phyloP scores from a whole-genome alignment of 2,888 invertebrate genomes.

The Drosophila mimica region DNA sequence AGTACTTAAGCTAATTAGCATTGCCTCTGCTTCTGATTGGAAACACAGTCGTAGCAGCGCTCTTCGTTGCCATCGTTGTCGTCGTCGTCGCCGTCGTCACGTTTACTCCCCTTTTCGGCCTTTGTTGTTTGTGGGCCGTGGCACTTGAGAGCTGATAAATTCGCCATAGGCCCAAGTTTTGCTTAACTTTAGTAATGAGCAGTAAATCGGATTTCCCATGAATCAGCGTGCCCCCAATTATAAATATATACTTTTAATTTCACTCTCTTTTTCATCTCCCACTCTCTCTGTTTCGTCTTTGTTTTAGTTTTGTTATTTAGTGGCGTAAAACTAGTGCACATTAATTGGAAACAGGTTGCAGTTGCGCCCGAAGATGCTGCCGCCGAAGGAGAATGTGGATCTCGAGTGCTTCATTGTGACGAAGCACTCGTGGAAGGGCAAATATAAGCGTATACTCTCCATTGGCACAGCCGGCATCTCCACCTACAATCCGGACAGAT shows the following conservation, averaged over 20 bases:
- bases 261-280: neutral
- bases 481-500: slow-evolving; percentile 96
- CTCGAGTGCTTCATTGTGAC: slow-evolving; percentile 98
- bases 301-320: slow-evolving; percentile 50
- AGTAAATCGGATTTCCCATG: slow-evolving; percentile 31
- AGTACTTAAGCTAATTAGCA: slow-evolving; percentile 53
- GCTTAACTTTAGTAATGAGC: slow-evolving; percentile 63
- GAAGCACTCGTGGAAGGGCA: slow-evolving; percentile 99
- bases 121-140: slow-evolving; percentile 60
- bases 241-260: slow-evolving; percentile 1
- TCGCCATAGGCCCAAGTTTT: slow-evolving; percentile 17
- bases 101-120: slow-evolving; percentile 73
- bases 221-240: slow-evolving; percentile 18
- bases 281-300: neutral
- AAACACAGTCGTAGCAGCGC: slow-evolving; percentile 23
- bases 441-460: slow-evolving; percentile 98
- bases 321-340: slow-evolving; percentile 42
- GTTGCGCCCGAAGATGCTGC: slow-evolving; percentile 71
- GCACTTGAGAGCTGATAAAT: slow-evolving; percentile 59
- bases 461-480: slow-evolving; percentile 97
- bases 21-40: slow-evolving; percentile 55
- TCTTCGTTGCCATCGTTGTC: slow-evolving; percentile 28
- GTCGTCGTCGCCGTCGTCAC: slow-evolving; percentile 61
- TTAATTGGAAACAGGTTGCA: slow-evolving; percentile 22
- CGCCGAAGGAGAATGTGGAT: slow-evolving; percentile 94